phyloP scores from a whole-genome alignment of 2,797 vertebrate genomes.

The Vultur gryphus region DNA sequence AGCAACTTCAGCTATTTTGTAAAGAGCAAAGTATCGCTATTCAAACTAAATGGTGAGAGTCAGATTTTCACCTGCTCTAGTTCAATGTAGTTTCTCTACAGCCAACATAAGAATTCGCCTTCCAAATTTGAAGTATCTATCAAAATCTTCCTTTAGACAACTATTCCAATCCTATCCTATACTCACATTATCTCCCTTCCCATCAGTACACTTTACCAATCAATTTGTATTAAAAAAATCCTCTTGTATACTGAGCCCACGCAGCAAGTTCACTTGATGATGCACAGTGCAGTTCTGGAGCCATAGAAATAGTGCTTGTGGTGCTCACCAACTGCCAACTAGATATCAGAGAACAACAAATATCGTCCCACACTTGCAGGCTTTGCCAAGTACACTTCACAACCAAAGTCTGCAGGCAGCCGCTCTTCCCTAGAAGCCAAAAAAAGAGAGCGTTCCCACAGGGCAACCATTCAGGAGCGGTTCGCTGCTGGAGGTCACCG shows the following conservation, averaged over 20 bases:
- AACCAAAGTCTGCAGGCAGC: not conserved
- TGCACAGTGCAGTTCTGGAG: not conserved
- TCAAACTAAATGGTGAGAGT: not conserved
- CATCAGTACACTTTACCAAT: not conserved
- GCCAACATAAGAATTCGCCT: not conserved
- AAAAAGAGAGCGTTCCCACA: not conserved
- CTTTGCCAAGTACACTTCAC: not conserved
- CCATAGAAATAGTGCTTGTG: not conserved
- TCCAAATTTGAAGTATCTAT: not conserved
- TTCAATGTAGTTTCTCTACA: not conserved
- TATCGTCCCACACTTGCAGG: not conserved
- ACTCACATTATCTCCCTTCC: not conserved
- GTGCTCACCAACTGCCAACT: not conserved
- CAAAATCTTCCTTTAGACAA: not conserved
- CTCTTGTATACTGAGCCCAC: not conserved
- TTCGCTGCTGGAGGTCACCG: not conserved
- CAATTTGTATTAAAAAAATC: not conserved
- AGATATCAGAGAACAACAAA: not conserved
- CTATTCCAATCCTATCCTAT: not conserved
- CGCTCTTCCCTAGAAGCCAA: not conserved
- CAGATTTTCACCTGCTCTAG: not conserved
- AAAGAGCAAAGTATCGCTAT: not conserved
- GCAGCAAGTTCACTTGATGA: not conserved
- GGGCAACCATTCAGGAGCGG: not conserved
- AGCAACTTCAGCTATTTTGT: slow-evolving; percentile 41